Conservation (phyloP, 2,797 vertebrate species). For the Balearica regulorum region DNA sequence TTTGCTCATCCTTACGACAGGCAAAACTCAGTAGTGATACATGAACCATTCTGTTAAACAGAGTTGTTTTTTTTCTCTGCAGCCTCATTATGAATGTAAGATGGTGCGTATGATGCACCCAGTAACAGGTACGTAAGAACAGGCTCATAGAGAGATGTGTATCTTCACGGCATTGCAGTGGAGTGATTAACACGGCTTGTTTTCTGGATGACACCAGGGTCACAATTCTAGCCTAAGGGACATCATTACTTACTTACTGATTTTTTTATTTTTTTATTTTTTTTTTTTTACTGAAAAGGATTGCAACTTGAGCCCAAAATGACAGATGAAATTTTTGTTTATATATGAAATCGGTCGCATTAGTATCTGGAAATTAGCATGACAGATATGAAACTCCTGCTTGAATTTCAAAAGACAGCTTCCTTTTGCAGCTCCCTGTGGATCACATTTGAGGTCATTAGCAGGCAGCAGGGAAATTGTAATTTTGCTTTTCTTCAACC, state of each 20-base stretch:
- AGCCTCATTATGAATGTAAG: neutral
- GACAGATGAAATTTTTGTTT: neutral
- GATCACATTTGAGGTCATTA: constrained; percentile 22
- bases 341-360: neutral
- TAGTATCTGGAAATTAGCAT: neutral
- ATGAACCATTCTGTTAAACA: neutral
- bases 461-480: neutral
- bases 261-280: neutral
- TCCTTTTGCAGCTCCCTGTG: neutral
- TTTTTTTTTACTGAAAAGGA: neutral
- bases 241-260: neutral
- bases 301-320: neutral
- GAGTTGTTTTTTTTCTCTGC: neutral
- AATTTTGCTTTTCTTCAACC: neutral
- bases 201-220: neutral
- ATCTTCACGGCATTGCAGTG: neutral
- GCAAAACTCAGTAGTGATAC: neutral
- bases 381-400: neutral
- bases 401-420: neutral
- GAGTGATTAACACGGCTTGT: neutral
- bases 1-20: neutral
- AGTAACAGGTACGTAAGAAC: neutral
- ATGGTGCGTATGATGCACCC: neutral
- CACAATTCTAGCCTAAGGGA: neutral
- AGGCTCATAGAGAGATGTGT: neutral